Base-by-base conservation (phyloP, 2,113 vertebrate species). In the Geococcyx californianus region DNA sequence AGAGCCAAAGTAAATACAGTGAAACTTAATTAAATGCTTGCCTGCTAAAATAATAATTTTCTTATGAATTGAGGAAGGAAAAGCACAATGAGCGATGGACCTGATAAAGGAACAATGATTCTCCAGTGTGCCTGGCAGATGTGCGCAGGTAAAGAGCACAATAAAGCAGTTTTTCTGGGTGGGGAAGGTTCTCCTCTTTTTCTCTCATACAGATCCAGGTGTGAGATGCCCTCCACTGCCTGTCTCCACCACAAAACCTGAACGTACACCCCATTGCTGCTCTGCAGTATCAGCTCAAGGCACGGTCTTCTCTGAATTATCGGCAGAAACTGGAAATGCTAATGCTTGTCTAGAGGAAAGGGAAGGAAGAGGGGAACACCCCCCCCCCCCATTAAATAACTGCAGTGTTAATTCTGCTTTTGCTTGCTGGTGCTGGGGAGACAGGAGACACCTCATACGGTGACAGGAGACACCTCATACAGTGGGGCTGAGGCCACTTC, bases 41-140 rank as follows among this genome's bases (percentile, higher is more conserved):
- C 86, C 94, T 94, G 93, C 73, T 96, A 96, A 96, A 97, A 96
- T 69, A 95, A 87, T 86, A 90, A 86, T 94, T 95, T 94, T 86
- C 85, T 70, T 67, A 42, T 3, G 86, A 72, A 84, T 68, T 72
- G 95, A 29, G 89, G 70, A 84, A 78, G 88, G 88, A 60, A 2
- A 85, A 91, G 68, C 7, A 63, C 76, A 54, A 70, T 7, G 76
- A 94, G 58, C 82, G 90, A 96, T 72, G 76, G 86, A n/a, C 24
- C 42, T 5, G 90, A 90, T 81, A 66, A 76, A 82, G 74, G 76
- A 75, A 24, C 9, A 36, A 3, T 2, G 15, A 54, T 38, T 66
- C 93, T 64, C 68, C 60, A 11, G 56, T 4, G 19, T 14, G 42
- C 86, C 66, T 55, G 84, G 77, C 54, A 80, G 82, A 6, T 60